Percentiles rank a stretch among this genome's conserved stretches.
Conservation (phyloP, 2,797 vertebrate species). For the Thripadectes ignobilis region DNA sequence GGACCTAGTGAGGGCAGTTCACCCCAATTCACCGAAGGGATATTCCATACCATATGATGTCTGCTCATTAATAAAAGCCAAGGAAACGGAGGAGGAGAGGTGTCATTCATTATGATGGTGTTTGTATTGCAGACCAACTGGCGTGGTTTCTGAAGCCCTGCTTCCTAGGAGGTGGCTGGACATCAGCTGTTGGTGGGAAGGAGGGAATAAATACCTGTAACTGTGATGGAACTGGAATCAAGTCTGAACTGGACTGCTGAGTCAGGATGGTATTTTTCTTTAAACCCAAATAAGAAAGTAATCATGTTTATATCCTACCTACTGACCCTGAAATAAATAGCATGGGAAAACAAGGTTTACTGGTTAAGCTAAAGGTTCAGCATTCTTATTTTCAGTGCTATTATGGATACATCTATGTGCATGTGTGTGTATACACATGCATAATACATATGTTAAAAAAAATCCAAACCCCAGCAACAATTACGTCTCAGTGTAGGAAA, state of each 20-base stretch:
- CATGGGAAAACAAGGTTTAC: neutral
- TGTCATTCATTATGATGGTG: neutral
- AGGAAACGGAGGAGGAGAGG: neutral
- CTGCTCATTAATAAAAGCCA: too few species aligned
- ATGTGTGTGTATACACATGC: rapidly evolving
- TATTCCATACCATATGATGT: neutral
- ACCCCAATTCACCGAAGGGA: neutral
- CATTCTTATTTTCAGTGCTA: neutral
- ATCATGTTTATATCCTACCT: neutral
- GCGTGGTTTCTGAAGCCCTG: rapidly evolving
- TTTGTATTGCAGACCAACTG: neutral
- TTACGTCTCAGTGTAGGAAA: neutral
- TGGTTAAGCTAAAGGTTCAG: neutral
- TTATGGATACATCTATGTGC: rapidly evolving
- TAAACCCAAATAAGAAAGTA: neutral
- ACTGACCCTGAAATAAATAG: neutral
- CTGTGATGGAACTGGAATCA: neutral
- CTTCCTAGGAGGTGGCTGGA: neutral
- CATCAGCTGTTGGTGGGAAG: rapidly evolving
- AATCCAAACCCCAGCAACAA: neutral
- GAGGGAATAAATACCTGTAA: neutral
- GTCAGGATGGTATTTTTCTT: neutral
- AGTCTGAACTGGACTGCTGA: neutral
- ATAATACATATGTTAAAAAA: neutral
- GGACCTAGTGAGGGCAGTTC: neutral